Evolutionary conservation across 2,888 invertebrate genomes (phyloP), one percentile per base, ranked within the genome.

Genomic region (Drosophila algonquin): DNA sequence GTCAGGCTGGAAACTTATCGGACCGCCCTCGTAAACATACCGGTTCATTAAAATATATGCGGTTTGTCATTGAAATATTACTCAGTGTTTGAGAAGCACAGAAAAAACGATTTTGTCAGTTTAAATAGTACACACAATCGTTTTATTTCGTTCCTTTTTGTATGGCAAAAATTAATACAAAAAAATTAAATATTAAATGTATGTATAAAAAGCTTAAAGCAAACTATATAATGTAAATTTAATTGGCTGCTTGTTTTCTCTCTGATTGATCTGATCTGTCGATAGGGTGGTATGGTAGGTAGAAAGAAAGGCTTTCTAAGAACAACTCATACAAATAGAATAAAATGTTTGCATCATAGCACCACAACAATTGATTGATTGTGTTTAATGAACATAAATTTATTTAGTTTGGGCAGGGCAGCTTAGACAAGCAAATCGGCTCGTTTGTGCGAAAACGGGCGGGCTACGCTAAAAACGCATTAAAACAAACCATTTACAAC

Each of bases 121-220:
- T 53, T 81, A 77, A 81, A 81, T 84, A 81, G 75, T 88, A 82
- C 87, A 83, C 87, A 82, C 82, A 82, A 80, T 88, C 77, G 77
- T 85, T 82, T 88, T 88, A 88, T 86, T 83, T 77, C 70, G 68
- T 88, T 80, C 74, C 71, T 75, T 76, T 88, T 83, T 88, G 83
- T 88, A 83, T 83, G 83, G 83, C 83, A 83, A 86, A 88, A 83
- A 82, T 88, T 59, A 83, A 88, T 88, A 83, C 87, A 88, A 83
- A 75, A 80, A 88, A 74, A 74, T 74, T 69, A 75, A 73, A 73
- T 72, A 88, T 88, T 82, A 86, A 80, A 86, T 83, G 76, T 71
- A 80, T 81, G 81, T 88, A 88, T 83, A 83, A 83, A 83, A 83
- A 88, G 82, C 82, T 83, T 83, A 83, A 80, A 88, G 81, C 89